phyloP scores from a whole-genome alignment of 1,140 invertebrate species.

The Bombus affinis region DNA sequence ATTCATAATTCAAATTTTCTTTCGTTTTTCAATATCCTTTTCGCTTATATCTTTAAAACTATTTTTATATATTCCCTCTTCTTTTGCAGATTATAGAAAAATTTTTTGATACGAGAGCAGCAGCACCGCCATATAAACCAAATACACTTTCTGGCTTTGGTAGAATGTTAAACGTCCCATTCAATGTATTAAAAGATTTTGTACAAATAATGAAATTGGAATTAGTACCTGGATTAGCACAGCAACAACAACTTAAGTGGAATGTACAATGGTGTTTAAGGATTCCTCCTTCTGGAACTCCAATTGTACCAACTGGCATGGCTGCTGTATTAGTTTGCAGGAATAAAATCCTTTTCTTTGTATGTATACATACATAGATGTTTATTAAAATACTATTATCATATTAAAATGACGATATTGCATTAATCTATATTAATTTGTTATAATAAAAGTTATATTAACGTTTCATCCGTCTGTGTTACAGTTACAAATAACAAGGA shows the following conservation, averaged over 20 bases:
- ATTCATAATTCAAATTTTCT: constrained; percentile 13
- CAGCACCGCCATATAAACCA: constrained; percentile 93
- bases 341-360: constrained; percentile 95
- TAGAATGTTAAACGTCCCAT: constrained; percentile 90
- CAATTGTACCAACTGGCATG: constrained; percentile 92
- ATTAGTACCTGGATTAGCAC: constrained; percentile 86
- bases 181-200: constrained; percentile 94
- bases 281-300: constrained; percentile 92
- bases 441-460: not conserved
- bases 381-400: not conserved
- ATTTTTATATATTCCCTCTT: constrained; percentile 4
- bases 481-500: constrained; percentile 92
- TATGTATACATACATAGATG: constrained; percentile 82
- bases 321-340: constrained; percentile 91
- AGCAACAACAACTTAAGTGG: constrained; percentile 90
- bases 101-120: constrained; percentile 95
- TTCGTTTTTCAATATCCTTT: not conserved
- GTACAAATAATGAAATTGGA: constrained; percentile 94
- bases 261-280: constrained; percentile 94
- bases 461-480: constrained; percentile 58
- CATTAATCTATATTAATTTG: not conserved
- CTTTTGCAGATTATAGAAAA: constrained; percentile 89
- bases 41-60: not conserved
- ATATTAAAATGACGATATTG: not conserved
- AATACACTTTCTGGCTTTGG: constrained; percentile 93